phyloP scores from a whole-genome alignment of 2,113 vertebrate genomes.

The Acinonyx jubatus region DNA sequence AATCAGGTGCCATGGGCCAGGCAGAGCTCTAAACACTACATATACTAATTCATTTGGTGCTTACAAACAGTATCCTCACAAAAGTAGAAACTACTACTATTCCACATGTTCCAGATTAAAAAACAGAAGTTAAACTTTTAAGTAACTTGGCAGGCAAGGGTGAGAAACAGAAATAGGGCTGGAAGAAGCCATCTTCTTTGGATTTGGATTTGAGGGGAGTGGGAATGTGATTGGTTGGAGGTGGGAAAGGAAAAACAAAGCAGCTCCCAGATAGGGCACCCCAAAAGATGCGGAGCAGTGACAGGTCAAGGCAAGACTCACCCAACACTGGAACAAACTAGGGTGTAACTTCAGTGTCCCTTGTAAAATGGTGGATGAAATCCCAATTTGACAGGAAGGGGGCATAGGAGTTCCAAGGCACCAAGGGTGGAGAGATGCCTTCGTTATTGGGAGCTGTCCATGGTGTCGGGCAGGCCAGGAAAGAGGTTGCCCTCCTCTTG shows the following conservation, averaged over 20 bases:
- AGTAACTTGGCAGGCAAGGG: neutral
- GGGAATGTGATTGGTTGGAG: neutral
- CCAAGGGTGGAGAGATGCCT: neutral
- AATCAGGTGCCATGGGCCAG: neutral
- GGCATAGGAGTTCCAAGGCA: neutral
- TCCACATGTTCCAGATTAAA: neutral
- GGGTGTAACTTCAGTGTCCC: conserved; percentile 26
- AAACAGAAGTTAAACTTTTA: neutral
- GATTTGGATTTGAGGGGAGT: neutral
- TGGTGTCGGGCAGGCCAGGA: conserved; percentile 38
- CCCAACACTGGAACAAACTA: conserved; percentile 35
- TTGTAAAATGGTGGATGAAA: neutral
- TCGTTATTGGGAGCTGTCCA: conserved; percentile 77
- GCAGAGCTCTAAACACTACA: neutral
- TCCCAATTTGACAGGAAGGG: neutral
- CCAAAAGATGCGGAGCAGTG: neutral
- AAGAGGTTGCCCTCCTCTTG: neutral
- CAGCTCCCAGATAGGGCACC: neutral
- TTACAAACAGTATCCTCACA: neutral
- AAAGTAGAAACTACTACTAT: neutral
- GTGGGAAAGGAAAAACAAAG: neutral
- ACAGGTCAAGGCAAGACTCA: conserved; percentile 61
- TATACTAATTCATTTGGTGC: neutral
- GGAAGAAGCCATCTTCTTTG: neutral
- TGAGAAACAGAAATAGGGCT: neutral